A percentile compares a stretch with the other conserved stretches of the same genome.
Conservation (phyloP, 1,140 invertebrate genomes). For the Copidosoma floridanum region DNA sequence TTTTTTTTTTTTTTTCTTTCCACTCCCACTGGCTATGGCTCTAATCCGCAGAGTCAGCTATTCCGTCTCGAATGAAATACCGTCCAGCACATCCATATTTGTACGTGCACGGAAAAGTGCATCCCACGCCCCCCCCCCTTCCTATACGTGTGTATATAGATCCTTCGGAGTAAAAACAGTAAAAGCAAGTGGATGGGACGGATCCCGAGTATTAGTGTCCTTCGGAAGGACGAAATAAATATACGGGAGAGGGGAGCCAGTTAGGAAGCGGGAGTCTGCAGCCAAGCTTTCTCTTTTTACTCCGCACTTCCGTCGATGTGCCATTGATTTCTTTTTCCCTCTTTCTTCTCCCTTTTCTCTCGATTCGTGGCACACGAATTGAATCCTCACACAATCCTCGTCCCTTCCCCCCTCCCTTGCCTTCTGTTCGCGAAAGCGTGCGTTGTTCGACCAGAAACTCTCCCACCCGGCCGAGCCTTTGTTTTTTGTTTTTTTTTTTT, state of each 20-base stretch:
- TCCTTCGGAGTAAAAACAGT: constrained; percentile 4
- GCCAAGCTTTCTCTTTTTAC: constrained; percentile 5
- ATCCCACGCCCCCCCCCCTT: neutral
- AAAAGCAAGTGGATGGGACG: constrained; percentile 32
- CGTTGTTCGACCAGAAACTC: too few relatives aligned
- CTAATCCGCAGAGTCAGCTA: constrained; percentile 22
- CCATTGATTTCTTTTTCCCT: constrained; percentile 12
- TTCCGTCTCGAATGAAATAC: constrained; percentile 3
- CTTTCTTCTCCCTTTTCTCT: constrained; percentile 34
- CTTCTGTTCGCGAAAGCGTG: neutral
- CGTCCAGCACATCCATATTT: neutral
- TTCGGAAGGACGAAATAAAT: neutral
- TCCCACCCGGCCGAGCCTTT: too few relatives aligned
- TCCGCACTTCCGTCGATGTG: neutral
- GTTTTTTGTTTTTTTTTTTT: too few relatives aligned
- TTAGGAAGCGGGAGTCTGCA: constrained; percentile 10
- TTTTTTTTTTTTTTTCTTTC: too few relatives aligned
- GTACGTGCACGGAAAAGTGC: neutral
- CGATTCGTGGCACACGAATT: constrained; percentile 44
- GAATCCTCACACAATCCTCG: constrained; percentile 44
- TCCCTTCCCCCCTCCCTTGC: constrained; percentile 2
- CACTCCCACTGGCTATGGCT: too few relatives aligned
- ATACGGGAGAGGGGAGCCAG: constrained; percentile 34
- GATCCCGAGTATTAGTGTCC: constrained; percentile 36
- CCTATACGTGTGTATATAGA: neutral